phyloP scores from a whole-genome alignment of 2,797 vertebrate species.

The Poliocrania exsul region DNA sequence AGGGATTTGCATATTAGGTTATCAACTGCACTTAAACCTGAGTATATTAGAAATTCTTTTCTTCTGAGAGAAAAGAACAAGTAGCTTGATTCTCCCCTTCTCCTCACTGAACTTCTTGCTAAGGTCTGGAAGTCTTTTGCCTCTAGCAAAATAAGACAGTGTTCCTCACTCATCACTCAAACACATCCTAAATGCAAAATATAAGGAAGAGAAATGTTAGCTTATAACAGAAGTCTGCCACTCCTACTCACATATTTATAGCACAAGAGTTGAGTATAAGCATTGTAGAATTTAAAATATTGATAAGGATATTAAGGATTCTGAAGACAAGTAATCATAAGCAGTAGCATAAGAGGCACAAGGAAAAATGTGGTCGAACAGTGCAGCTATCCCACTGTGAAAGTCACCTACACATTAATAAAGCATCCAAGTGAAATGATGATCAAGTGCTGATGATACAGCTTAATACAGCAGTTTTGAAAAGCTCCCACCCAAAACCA shows the following conservation, averaged over 20 bases:
- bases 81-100: background rate
- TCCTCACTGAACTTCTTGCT: background rate
- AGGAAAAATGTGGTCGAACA: background rate
- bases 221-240: constrained; percentile 47
- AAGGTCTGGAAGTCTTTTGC: background rate
- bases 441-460: background rate
- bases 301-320: background rate
- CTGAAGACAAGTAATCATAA: background rate
- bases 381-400: background rate
- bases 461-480: background rate
- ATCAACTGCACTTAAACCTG: background rate
- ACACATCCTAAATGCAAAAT: constrained; percentile 10
- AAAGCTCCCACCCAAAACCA: background rate
- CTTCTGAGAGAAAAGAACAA: background rate
- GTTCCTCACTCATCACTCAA: background rate
- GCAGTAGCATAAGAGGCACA: background rate
- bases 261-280: background rate
- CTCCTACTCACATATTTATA: constrained; percentile 57
- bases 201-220: background rate
- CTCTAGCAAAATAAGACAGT: background rate
- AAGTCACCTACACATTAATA: background rate
- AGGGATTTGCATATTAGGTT: background rate
- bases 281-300: constrained; percentile 14
- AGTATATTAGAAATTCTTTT: background rate
- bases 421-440: background rate